Base-by-base conservation (phyloP, 2,888 invertebrate genomes). In the Agelastica alni region DNA sequence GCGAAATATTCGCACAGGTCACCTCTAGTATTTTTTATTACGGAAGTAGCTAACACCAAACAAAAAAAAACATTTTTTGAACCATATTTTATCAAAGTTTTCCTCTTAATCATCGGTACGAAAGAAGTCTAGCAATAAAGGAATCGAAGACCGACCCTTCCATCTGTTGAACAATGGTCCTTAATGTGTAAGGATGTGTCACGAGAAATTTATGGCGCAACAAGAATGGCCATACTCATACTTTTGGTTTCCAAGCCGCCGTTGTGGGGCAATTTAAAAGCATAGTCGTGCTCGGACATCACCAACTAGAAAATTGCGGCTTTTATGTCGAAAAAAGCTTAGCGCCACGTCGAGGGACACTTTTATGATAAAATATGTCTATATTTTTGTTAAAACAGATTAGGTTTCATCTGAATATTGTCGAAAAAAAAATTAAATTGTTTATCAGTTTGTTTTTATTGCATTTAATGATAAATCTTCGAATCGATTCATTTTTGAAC, bases 201-300 rank as follows among this genome's bases (percentile, higher is more conserved):
- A 17, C 32, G 32, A 14, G 14, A 42, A 42, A 53, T 53, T 53
- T 53, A 53, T 47, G 47, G 36, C 53, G n/a, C 53, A 47, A 53
- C 47, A 53, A 53, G 42, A 53, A 53, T 16, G 34, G 47, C 16
- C 20, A 14, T 53, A 42, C 34, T 41, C 34, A 41, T 49, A 41
- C 41, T 49, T 49, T 41, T 49, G 31, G 31, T 31, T 45, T 49
- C 37, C 26, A 17, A 37, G 36, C 12, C 44, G 32, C 13, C 17
- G 17, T 44, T 44, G 18, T 37, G 55, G 47, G 48, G 47, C 58
- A 53, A 55, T 58, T 58, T 58, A 53, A 58, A 58, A 58, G 47
- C 54, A 49, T 54, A 52, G 45, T 51, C 51, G 51, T 52, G 51
- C 55, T 53, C 46, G 43, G 47, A 53, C 47, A 47, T 47, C 53